Evolutionary conservation across 2,797 vertebrate genomes (phyloP).

Genomic region (Astyanax mexicanus): DNA sequence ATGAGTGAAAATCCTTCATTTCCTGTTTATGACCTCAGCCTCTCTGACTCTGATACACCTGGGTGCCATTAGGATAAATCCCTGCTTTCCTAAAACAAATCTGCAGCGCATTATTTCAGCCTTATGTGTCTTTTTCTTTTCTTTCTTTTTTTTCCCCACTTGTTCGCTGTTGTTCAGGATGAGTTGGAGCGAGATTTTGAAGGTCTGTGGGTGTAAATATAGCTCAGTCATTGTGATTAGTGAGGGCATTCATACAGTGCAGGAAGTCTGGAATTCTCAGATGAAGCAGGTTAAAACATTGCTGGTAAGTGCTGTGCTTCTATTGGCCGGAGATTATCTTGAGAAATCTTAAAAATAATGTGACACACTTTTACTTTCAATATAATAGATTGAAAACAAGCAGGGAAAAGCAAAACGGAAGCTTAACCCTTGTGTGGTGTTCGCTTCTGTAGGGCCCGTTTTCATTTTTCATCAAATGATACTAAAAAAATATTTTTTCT

Average conservation of each 20-base stretch:
- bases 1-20: constrained; percentile 13
- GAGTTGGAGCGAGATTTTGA: not conserved
- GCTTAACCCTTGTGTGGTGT: too few species aligned
- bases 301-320: not conserved
- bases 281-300: not conserved
- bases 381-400: too few species aligned
- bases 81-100: not conserved
- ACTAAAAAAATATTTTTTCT: too few species aligned
- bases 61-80: not conserved
- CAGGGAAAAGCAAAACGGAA: too few species aligned
- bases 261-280: constrained; percentile 10
- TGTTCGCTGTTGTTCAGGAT: not conserved
- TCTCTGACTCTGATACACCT: not conserved
- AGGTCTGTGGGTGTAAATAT: not conserved
- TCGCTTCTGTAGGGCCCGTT: too few species aligned
- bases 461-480: too few species aligned
- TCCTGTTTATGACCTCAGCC: constrained; percentile 3
- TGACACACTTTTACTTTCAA: not conserved
- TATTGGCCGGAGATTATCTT: not conserved
- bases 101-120: not conserved
- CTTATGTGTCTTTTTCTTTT: not conserved
- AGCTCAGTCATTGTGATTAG: not conserved
- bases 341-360: not conserved
- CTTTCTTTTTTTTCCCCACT: too few species aligned
- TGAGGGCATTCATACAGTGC: not conserved